phyloP scores from a whole-genome alignment of 1,140 invertebrate genomes.

The Oedothorax gibbosus region DNA sequence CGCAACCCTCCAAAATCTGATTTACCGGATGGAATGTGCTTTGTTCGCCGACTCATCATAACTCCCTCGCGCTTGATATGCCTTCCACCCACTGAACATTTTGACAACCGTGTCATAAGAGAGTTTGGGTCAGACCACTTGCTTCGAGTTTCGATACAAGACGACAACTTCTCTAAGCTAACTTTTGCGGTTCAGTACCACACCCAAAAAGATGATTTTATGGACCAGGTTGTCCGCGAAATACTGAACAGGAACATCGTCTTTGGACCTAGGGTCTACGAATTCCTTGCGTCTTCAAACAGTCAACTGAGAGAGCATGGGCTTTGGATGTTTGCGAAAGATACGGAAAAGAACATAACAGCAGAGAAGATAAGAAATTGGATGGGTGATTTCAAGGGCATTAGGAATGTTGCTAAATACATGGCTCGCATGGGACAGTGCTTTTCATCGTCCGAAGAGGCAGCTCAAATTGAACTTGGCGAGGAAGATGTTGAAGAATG shows the following conservation, averaged over 20 bases:
- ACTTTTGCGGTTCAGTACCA: conserved; percentile 59
- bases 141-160: conserved; percentile 55
- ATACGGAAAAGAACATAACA: conserved; percentile 49
- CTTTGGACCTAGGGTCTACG: conserved; percentile 62
- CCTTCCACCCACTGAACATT: conserved; percentile 53
- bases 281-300: conserved; percentile 64
- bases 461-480: conserved; percentile 78
- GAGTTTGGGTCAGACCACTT: conserved; percentile 51
- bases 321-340: conserved; percentile 65
- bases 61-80: conserved; percentile 49
- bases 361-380: conserved; percentile 59
- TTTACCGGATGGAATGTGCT: conserved; percentile 53
- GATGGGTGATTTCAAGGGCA: conserved; percentile 65
- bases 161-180: conserved; percentile 58
- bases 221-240: conserved; percentile 47
- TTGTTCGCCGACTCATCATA: conserved; percentile 50
- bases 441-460: conserved; percentile 78
- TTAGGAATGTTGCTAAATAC: conserved; percentile 65
- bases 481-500: conserved; percentile 66
- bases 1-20: conserved; percentile 7
- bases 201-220: conserved; percentile 30
- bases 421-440: conserved; percentile 66
- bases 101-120: conserved; percentile 60
- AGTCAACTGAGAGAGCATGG: conserved; percentile 67
- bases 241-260: conserved; percentile 59